Conservation (phyloP, 2,113 vertebrate genomes). For the Synodontis membranacea region DNA sequence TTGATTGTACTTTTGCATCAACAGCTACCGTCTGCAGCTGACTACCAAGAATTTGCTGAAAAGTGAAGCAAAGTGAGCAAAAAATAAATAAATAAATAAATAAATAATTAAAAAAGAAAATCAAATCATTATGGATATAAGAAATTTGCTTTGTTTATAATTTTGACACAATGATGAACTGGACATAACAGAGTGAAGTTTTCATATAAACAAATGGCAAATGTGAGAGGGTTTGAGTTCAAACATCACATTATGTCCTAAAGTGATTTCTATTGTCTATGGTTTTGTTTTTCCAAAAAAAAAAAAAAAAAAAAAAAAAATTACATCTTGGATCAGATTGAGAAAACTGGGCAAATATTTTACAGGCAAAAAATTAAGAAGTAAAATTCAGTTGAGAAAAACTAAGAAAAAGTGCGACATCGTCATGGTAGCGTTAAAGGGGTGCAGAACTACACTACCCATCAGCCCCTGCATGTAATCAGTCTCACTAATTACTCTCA, state of each 20-base stretch:
- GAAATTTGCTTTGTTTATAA: not conserved
- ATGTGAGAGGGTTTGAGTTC: not conserved
- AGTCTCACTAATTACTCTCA: too few relatives aligned
- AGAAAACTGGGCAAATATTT: too few relatives aligned
- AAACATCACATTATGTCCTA: not conserved
- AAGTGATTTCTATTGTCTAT: not conserved
- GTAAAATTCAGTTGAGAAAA: too few relatives aligned
- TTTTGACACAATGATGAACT: not conserved
- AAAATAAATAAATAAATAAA: too few relatives aligned
- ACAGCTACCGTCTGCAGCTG: not conserved
- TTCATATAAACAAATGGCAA: not conserved
- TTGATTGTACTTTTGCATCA: not conserved
- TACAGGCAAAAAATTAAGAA: not conserved
- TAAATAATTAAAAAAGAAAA: too few relatives aligned
- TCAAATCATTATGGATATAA: not conserved
- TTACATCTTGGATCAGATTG: too few relatives aligned
- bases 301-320: not conserved
- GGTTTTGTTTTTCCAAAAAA: not conserved
- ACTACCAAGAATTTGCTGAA: not conserved
- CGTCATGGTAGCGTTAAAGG: too few relatives aligned
- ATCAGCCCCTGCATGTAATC: too few relatives aligned
- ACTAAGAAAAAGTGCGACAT: too few relatives aligned
- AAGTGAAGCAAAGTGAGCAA: not conserved
- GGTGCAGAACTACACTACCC: too few relatives aligned
- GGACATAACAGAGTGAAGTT: not conserved